Evolutionary conservation across 2,113 vertebrate genomes (phyloP), one percentile per base, ranked within the genome.

Genomic region (Butastur rufipennis): DNA sequence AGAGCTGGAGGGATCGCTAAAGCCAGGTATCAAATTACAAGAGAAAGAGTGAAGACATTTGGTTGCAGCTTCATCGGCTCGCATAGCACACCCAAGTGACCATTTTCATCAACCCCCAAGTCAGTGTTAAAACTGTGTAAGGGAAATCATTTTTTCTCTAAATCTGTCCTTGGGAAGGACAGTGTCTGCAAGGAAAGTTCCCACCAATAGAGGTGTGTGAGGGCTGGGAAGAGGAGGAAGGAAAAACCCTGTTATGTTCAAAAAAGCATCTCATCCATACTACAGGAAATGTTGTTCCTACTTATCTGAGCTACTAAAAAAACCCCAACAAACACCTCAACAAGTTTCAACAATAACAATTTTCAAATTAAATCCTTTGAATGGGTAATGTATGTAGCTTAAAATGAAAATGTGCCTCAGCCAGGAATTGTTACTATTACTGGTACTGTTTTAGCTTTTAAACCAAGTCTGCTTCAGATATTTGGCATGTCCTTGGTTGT

Each of bases 1-100:
- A 93, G 90, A 95, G 94, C 96, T 90, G 82, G 82, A 96, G 75
- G 61, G 90, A 95, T 97, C 11, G 12, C 96, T 96, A 32, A 84
- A 96, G 88, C 80, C 97, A 97, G 90, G 81, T 95, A 48, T 95
- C 94, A 80, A 92, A 65, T 97, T 97, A 97, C 97, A 97, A 56
- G 82, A 95, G 96, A 81, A 96, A 74, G 93, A 96, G 88, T 88
- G 93, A 96, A 96, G 96, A 96, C 87, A 58, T 96, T 94, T 94
- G 93, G 85, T 97, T 95, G 90, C 92, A 88, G 94, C 94, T 95
- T 93, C 96, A 48, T 92, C 47, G 31, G 68, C 85, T 95, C 34
- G 16, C 36, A 26, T 42, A 27, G 25, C 45, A n/a, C 63, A 86
- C 82, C 84, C 95, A 59, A 80, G 59, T 5, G 3, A 93, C 53